Conservation (phyloP, 2,113 vertebrate genomes). For the Amazona vittata region DNA sequence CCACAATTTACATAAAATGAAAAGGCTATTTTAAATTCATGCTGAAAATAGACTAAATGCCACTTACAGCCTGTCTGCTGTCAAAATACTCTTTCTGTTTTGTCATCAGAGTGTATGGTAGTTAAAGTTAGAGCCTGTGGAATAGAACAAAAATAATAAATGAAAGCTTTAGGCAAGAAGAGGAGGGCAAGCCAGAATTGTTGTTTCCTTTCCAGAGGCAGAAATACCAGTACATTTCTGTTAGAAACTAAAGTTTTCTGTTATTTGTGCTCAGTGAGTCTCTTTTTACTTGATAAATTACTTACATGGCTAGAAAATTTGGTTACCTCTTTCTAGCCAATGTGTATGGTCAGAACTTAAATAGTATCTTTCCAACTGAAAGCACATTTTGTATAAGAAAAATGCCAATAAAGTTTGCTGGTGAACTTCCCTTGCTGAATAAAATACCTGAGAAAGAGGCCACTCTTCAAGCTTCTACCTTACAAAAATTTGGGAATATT, state of each 20-base stretch:
- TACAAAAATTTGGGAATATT: background rate
- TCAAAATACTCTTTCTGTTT: conserved; percentile 10
- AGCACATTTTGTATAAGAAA: background rate
- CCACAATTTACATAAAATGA: background rate
- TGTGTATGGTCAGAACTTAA: background rate
- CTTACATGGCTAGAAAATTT: background rate
- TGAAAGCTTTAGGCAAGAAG: background rate
- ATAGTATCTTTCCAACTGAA: background rate
- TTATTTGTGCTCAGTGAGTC: background rate
- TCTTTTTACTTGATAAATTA: background rate
- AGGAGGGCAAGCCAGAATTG: background rate
- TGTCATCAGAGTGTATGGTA: background rate
- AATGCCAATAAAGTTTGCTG: background rate
- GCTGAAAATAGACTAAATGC: background rate
- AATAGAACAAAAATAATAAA: background rate
- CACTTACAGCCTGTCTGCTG: background rate
- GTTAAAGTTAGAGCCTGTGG: background rate
- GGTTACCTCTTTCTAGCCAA: background rate
- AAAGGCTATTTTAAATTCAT: conserved; percentile 21
- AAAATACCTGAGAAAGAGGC: background rate
- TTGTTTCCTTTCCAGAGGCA: conserved; percentile 1
- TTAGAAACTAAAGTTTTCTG: background rate
- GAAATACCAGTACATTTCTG: background rate
- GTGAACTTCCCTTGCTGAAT: background rate
- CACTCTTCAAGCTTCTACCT: background rate